These are phyloP conservation scores for Notothenia coriiceps DNA, from an alignment of 2,113 vertebrate genomes.

Conservation along the genomic window DNA sequence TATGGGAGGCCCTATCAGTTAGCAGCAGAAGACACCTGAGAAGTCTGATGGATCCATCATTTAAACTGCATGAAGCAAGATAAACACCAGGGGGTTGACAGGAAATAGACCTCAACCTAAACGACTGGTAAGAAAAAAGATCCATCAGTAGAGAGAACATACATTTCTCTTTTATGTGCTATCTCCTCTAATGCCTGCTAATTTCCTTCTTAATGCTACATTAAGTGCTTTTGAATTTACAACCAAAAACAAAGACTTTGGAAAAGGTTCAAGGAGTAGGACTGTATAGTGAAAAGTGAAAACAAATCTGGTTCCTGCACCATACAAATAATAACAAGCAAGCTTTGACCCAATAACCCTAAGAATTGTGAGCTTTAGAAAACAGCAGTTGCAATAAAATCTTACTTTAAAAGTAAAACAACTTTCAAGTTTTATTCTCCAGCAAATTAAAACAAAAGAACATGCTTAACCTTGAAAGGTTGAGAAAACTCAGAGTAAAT, in stretches of 20 bases:
- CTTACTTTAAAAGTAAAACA: background rate
- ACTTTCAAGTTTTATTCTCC: background rate
- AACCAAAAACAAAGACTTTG: background rate
- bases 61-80: slow-evolving; percentile 6
- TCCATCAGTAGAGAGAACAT: background rate
- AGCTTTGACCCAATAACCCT: background rate
- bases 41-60: slow-evolving; percentile 14
- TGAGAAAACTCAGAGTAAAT: background rate
- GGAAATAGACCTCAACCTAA: background rate
- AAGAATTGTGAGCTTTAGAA: background rate
- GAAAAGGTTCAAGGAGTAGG: background rate
- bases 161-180: background rate
- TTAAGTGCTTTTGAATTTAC: background rate
- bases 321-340: background rate
- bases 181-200: background rate
- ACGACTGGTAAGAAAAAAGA: background rate
- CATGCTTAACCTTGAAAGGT: slow-evolving; percentile 1
- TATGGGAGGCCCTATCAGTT: slow-evolving; percentile 35
- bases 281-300: background rate
- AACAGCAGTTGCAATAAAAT: background rate
- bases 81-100: background rate
- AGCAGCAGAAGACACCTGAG: slow-evolving; percentile 37
- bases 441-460: background rate
- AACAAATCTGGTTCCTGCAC: background rate
- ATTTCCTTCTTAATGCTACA: background rate